These are phyloP conservation scores for Trichacis sp. DNA, from an alignment of 2,888 invertebrate genomes.

Conservation along the genomic window DNA sequence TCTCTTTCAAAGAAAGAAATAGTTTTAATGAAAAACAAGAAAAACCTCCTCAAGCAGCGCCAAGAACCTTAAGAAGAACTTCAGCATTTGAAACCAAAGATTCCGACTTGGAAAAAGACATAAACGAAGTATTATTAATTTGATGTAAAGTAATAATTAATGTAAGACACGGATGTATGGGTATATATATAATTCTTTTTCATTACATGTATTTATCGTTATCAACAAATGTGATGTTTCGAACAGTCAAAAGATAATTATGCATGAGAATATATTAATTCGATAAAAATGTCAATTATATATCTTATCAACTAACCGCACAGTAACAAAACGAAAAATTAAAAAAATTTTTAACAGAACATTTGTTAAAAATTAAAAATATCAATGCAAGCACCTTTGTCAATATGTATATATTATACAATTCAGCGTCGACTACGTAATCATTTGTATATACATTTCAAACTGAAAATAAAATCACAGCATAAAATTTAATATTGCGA, in stretches of 20 bases:
- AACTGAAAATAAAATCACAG: constrained; percentile 32
- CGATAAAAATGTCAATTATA: neutral
- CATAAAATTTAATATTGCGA: constrained; percentile 18
- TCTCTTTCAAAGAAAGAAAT: neutral
- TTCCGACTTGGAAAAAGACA: constrained; percentile 58
- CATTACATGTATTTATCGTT: constrained; percentile 23
- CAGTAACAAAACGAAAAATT: neutral
- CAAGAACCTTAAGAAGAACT: constrained; percentile 45
- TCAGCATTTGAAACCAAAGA: constrained; percentile 42
- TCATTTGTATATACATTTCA: constrained; percentile 24
- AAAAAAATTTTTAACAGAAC: neutral
- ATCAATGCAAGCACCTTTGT: constrained; percentile 30
- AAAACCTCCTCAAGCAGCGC: constrained; percentile 50
- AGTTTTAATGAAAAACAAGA: constrained; percentile 9
- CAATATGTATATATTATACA: constrained; percentile 24
- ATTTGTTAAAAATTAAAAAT: constrained; percentile 1
- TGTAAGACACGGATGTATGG: neutral
- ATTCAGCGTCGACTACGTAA: constrained; percentile 24
- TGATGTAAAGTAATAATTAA: constrained; percentile 33
- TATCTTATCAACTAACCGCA: neutral
- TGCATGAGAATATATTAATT: neutral
- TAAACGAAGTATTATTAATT: constrained; percentile 58
- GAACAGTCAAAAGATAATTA: constrained; percentile 2
- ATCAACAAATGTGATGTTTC: constrained; percentile 32
- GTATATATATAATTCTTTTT: constrained; percentile 27